Percentiles rank a stretch among this genome's conserved stretches.
These are phyloP conservation scores for Junonia oenone DNA, from an alignment of 2,888 invertebrate genomes.

Conservation along the genomic window DNA sequence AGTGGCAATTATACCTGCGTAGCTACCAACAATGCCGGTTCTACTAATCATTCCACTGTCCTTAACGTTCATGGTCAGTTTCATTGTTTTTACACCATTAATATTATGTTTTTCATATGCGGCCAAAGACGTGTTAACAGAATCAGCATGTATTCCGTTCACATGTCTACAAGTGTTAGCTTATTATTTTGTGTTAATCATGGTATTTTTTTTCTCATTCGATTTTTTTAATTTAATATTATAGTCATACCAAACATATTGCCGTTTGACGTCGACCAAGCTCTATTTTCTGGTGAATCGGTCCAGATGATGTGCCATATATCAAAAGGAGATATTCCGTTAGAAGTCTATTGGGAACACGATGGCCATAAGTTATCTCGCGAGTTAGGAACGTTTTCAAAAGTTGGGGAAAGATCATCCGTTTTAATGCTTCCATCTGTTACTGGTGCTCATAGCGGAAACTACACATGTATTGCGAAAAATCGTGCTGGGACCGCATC, in stretches of 20 bases:
- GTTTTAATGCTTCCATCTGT: slow-evolving; percentile 74
- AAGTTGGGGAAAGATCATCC: slow-evolving; percentile 66
- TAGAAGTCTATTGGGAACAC: slow-evolving; percentile 81
- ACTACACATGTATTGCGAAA: slow-evolving; percentile 79
- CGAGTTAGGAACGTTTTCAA: slow-evolving; percentile 69
- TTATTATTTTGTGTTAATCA: slow-evolving; percentile 42
- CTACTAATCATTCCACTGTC: slow-evolving; percentile 82
- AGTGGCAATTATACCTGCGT: slow-evolving; percentile 88
- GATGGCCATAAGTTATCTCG: slow-evolving; percentile 70
- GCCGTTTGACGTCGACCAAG: slow-evolving; percentile 82
- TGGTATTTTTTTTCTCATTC: slow-evolving; percentile 32
- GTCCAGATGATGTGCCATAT: slow-evolving; percentile 82
- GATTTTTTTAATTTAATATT: slow-evolving; percentile 25
- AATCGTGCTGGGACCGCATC: slow-evolving; percentile 74
- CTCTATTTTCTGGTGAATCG: slow-evolving; percentile 81
- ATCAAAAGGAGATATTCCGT: slow-evolving; percentile 83
- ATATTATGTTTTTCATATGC: slow-evolving; percentile 40
- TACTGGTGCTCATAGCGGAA: slow-evolving; percentile 74
- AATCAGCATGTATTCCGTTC: slow-evolving; percentile 63
- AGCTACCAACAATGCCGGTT: slow-evolving; percentile 85
- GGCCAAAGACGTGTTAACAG: slow-evolving; percentile 48
- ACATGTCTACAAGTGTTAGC: slow-evolving; percentile 48
- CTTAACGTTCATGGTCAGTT: slow-evolving; percentile 79
- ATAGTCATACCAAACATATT: slow-evolving; percentile 80
- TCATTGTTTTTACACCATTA: slow-evolving; percentile 35